These are phyloP conservation scores for Alcedo quadribrachys DNA, from an alignment of 2,797 vertebrate species.

Conservation along the genomic window DNA sequence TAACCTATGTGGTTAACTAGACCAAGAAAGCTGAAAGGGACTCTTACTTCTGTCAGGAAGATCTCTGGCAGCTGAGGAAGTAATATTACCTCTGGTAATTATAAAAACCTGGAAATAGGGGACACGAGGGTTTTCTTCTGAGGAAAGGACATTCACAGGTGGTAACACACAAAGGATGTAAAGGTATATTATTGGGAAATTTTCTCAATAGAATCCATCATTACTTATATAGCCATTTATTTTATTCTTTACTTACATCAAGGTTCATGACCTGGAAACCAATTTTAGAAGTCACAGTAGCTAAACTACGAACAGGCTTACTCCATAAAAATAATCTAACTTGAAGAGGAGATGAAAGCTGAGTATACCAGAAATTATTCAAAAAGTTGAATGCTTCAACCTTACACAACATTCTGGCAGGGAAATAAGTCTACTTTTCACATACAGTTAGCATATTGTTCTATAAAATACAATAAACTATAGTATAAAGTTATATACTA, in stretches of 20 bases:
- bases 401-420: fast-evolving
- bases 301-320: background rate
- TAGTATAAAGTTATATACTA: background rate
- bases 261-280: background rate
- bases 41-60: background rate
- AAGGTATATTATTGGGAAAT: background rate
- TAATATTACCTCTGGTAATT: background rate
- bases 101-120: background rate
- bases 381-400: fast-evolving
- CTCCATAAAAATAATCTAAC: background rate
- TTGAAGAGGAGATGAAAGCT: background rate
- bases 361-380: background rate
- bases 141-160: background rate
- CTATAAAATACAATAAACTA: background rate
- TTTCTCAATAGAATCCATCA: background rate
- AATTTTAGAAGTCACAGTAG: background rate
- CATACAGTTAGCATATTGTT: background rate
- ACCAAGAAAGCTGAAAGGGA: background rate
- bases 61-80: background rate
- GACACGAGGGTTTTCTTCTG: background rate
- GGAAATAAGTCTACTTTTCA: background rate
- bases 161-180: background rate
- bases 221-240: background rate
- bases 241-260: background rate
- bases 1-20: background rate